phyloP scores from a whole-genome alignment of 2,888 invertebrate species.

The Taphrorychus bicolor region DNA sequence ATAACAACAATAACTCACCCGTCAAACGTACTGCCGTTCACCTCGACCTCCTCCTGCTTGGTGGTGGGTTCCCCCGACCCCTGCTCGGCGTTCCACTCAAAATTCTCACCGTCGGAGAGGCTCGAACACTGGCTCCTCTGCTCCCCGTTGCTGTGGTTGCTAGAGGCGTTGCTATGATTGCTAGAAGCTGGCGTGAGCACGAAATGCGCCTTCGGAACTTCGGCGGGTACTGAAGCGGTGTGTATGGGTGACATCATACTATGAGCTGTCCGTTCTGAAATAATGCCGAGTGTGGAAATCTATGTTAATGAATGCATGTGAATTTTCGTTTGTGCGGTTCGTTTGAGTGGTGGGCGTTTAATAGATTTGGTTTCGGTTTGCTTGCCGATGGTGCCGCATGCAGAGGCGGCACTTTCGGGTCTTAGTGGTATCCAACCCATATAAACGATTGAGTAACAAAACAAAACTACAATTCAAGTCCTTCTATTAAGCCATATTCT shows the following conservation, averaged over 20 bases:
- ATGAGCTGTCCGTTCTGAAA: constrained; percentile 23
- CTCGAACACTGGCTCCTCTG: constrained; percentile 62
- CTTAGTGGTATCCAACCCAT: no score
- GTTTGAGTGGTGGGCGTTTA: constrained; percentile 14
- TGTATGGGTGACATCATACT: constrained; percentile 39
- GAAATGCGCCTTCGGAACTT: constrained; percentile 28
- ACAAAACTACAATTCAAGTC: no score
- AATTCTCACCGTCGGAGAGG: constrained; percentile 81
- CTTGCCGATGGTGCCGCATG: background rate
- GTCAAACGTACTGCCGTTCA: constrained; percentile 4
- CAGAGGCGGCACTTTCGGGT: no score
- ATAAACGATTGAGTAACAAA: no score
- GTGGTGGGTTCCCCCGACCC: constrained; percentile 53
- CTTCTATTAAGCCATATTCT: no score
- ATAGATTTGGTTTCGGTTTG: background rate
- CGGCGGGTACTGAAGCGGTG: constrained; percentile 13
- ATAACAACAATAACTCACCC: constrained; percentile 14
- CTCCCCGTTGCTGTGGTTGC: constrained; percentile 40
- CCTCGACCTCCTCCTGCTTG: background rate
- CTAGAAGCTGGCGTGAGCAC: constrained; percentile 33
- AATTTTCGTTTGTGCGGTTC: constrained; percentile 22
- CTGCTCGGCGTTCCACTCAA: constrained; percentile 75
- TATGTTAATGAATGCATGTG: constrained; percentile 25
- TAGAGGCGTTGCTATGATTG: constrained; percentile 23
- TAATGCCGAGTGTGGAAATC: constrained; percentile 5